phyloP scores from a whole-genome alignment of 2,797 vertebrate genomes.

The Spinus olivaceus region DNA sequence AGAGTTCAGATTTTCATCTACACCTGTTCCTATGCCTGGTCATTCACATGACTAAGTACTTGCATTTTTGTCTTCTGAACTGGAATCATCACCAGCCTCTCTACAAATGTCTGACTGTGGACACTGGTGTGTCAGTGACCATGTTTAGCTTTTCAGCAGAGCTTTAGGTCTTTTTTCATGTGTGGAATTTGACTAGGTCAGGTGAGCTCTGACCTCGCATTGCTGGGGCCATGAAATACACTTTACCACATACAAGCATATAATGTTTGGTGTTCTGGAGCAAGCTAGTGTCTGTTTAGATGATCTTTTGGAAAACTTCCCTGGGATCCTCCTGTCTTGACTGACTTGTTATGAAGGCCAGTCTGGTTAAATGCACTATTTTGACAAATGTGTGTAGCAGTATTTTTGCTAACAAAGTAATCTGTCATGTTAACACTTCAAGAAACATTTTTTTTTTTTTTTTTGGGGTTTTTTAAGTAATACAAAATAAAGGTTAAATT shows the following conservation, averaged over 20 bases:
- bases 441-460: not conserved
- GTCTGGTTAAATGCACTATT: not conserved
- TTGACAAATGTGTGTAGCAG: not conserved
- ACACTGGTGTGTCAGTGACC: not conserved
- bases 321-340: not conserved
- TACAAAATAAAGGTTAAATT: not conserved
- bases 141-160: not conserved
- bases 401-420: no score
- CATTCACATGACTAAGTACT: not conserved
- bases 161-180: not conserved
- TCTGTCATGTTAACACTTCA: not conserved
- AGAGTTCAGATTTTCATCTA: not conserved
- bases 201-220: not conserved
- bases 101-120: not conserved
- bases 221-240: not conserved
- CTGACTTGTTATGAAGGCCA: not conserved
- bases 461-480: not conserved
- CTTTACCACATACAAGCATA: not conserved
- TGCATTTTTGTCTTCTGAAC: not conserved
- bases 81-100: not conserved
- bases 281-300: not conserved
- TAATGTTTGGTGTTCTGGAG: not conserved
- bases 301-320: not conserved
- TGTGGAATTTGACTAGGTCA: not conserved
- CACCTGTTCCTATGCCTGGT: not conserved